Evolutionary conservation across 2,888 invertebrate species (phyloP).

Genomic region (Pantelozetes paolii): DNA sequence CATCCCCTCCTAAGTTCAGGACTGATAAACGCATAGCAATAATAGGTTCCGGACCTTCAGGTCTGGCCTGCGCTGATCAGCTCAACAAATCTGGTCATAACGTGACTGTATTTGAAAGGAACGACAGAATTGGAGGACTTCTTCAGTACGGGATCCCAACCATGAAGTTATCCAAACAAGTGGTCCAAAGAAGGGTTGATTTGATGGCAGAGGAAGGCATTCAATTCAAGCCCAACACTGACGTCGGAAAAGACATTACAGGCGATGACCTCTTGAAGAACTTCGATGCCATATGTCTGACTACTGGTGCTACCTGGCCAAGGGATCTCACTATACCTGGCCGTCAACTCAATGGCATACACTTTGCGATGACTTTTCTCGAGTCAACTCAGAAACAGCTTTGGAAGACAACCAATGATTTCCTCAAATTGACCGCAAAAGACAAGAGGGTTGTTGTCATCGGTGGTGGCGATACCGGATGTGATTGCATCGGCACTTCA

Average conservation of each 20-base stretch:
- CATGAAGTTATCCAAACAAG: constrained; percentile 88
- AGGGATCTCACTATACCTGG: constrained; percentile 70
- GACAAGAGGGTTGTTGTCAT: constrained; percentile 92
- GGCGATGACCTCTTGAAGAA: constrained; percentile 62
- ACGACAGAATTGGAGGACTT: constrained; percentile 89
- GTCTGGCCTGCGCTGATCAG: constrained; percentile 92
- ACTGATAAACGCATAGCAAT: constrained; percentile 80
- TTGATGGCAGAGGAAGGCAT: constrained; percentile 85
- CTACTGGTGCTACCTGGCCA: constrained; percentile 94
- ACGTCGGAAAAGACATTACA: constrained; percentile 85
- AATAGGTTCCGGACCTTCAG: constrained; percentile 85
- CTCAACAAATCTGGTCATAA: constrained; percentile 91
- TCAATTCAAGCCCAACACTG: constrained; percentile 77
- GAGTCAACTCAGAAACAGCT: constrained; percentile 96
- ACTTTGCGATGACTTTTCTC: constrained; percentile 96
- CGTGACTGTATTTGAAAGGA: constrained; percentile 93
- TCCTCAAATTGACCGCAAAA: constrained; percentile 65
- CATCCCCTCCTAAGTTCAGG: constrained; percentile 68
- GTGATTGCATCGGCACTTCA: constrained; percentile 74
- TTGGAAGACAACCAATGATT: constrained; percentile 53
- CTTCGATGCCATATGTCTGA: constrained; percentile 80
- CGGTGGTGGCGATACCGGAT: constrained; percentile 83
- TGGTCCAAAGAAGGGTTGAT: constrained; percentile 77
- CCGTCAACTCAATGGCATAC: constrained; percentile 82
- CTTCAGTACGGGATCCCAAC: constrained; percentile 97